These are phyloP conservation scores for Vanessa cardui DNA, from an alignment of 2,888 invertebrate species.

Conservation along the genomic window DNA sequence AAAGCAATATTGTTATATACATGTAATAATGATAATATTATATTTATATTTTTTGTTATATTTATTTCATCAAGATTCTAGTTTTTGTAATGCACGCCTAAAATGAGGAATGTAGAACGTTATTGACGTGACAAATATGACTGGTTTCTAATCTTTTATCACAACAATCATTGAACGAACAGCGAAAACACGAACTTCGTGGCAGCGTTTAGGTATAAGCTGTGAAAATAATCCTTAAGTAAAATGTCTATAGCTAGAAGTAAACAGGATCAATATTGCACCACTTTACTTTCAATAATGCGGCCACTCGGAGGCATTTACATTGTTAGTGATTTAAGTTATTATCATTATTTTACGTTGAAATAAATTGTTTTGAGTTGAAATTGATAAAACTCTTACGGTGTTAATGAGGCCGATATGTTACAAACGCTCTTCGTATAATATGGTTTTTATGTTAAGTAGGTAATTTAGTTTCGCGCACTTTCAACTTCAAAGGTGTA, in stretches of 20 bases:
- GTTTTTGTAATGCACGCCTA: too few relatives aligned
- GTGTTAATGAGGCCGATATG: too few relatives aligned
- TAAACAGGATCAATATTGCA: conserved; percentile 27
- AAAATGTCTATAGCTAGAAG: conserved; percentile 4
- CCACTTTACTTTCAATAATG: conserved; percentile 31
- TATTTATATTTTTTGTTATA: too few relatives aligned
- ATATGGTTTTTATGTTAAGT: too few relatives aligned
- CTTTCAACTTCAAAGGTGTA: too few relatives aligned
- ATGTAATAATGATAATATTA: too few relatives aligned
- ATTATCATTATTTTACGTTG: conserved; percentile 22
- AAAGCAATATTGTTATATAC: too few relatives aligned
- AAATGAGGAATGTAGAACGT: neutral
- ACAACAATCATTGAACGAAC: conserved; percentile 4
- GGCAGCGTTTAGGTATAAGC: neutral
- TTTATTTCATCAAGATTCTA: too few relatives aligned
- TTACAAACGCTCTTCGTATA: too few relatives aligned
- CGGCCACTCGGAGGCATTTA: conserved; percentile 22
- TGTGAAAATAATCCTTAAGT: conserved; percentile 5
- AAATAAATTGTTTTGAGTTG: conserved; percentile 9
- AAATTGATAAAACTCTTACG: conserved; percentile 8
- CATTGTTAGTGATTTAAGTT: conserved; percentile 27
- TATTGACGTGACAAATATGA: neutral
- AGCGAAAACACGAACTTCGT: neutral
- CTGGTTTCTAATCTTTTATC: conserved; percentile 10
- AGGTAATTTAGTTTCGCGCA: too few relatives aligned